Base-by-base conservation (phyloP, 2,888 invertebrate genomes). In the Melanostoma mellinum region DNA sequence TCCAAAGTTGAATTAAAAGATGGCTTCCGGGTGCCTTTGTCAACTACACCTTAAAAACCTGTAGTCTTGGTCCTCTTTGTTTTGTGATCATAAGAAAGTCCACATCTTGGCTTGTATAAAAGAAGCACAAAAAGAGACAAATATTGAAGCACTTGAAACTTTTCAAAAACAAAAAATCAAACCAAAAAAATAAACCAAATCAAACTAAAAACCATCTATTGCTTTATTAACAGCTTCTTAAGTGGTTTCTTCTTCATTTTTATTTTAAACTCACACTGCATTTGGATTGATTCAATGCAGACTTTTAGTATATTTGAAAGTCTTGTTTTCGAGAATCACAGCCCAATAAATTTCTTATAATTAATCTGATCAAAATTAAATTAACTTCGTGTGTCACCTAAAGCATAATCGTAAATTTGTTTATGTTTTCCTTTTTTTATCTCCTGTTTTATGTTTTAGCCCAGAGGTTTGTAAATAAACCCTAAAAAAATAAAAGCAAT, bases 351-450 rank as follows among this genome's bases (percentile, higher is more conserved):
- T 81, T 76, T 42, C 72, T 56, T 50, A 67, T 72, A 63, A 76
- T 76, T 67, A 72, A 68, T 81, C 76, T 81, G 76, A 81, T 76
- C 76, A 76, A 81, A 81, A 72, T 81, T 67, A 71, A 76, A 81
- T 81, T 76, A 76, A 81, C 60, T 55, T 52, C 40, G 33, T 65
- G 76, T 67, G 71, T 67, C 79, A 56, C 48, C 76, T 42, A 38
- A 60, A 44, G 44, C 50, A 67, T 60, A 65, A 60, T 81, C 71
- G 76, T 81, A 76, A 76, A 76, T 76, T 61, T 58, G 0, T 36
- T 53, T 32, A 32, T 58, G 9, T 56, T 56, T 58, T 8, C 2
- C 0, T 60, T 60, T 8, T 42, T 20, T 1, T 42, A 4, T n/a
- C 2, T 44, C 32, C 0, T 32, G 40, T 58, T 40, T 6, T 9